phyloP scores from a whole-genome alignment of 2,888 invertebrate genomes.

The Drosophila paucipuncta region DNA sequence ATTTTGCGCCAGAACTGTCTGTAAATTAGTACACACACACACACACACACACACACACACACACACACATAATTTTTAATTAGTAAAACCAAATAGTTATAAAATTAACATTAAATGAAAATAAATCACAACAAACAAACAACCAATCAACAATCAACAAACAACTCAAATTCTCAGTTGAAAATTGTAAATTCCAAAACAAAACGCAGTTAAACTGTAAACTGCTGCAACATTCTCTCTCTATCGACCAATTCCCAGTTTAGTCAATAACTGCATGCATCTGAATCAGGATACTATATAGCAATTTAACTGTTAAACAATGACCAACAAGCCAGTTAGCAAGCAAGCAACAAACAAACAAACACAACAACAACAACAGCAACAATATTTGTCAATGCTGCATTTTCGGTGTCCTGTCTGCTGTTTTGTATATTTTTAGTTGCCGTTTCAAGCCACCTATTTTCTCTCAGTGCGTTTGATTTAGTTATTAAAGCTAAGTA shows the following conservation, averaged over 20 bases:
- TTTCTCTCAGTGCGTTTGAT: slow-evolving; percentile 47
- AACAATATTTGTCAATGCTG: slow-evolving; percentile 9
- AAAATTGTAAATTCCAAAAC: slow-evolving; percentile 55
- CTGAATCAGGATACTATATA: slow-evolving; percentile 23
- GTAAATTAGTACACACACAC: slow-evolving; percentile 61
- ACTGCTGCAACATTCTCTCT: neutral
- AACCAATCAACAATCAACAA: slow-evolving; percentile 9
- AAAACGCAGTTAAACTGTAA: neutral
- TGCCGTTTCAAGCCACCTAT: slow-evolving; percentile 33
- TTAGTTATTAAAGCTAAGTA: slow-evolving; percentile 67
- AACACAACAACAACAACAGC: neutral
- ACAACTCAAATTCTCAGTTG: slow-evolving; percentile 48
- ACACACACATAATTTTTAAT: slow-evolving; percentile 66
- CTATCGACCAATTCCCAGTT: slow-evolving; percentile 43
- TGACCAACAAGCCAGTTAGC: neutral
- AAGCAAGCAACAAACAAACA: neutral
- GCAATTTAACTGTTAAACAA: slow-evolving; percentile 14
- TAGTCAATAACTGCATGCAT: slow-evolving; percentile 56
- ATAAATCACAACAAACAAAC: slow-evolving; percentile 43
- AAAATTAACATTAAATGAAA: slow-evolving; percentile 49
- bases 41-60: slow-evolving; percentile 30
- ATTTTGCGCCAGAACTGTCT: slow-evolving; percentile 70
- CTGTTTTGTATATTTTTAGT: slow-evolving; percentile 52
- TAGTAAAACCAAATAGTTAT: slow-evolving; percentile 66
- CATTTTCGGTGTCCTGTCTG: slow-evolving; percentile 42